Base-by-base conservation (phyloP, 1,140 invertebrate genomes). In the Heliconius nattereri region DNA sequence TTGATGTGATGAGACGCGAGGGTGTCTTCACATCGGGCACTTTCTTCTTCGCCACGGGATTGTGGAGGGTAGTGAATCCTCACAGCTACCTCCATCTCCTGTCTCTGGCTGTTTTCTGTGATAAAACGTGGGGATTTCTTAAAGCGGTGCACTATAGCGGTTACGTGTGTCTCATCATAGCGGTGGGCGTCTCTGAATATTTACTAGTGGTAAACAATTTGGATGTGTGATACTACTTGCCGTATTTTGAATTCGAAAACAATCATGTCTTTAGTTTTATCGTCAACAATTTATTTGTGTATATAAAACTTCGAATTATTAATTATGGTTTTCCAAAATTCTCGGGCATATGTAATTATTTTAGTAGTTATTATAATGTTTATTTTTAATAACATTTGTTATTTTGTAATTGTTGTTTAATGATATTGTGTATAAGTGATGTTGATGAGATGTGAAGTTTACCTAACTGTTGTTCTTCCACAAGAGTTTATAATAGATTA, bases 31-130 rank as follows among this genome's bases (percentile, higher is more conserved):
- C 92, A 83, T 97, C 96, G 3, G 95, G 95, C 0, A 95, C 96
- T 37, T 98, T 98, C 84, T 97, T 97, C 93, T 91, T 96, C 8
- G 95, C 98, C 0, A 95, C 97, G 1, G 96, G 96, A 87, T 87
- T 97, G 66, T 98, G 98, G 98, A 95, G 97, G 79, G 91, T 98
- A 0, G 95, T 97, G 2, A 98, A 98, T 88, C 97, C 97, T 0
- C 97, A 98, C 87, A 97, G 97, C 40, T 94, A 97, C 78, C 91
- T 97, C 23, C 97, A 98, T 90, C 95, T 96, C 78, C 87, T 98
- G 19, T 95, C 98, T 8, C 89, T 98, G 37, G 96, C 97, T 35
- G 96, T 98, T 79, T 98, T 98, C 90, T 96, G 97, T 86, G 97
- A 98, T 95, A 97, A 97, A 85, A 91, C 97, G 3, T 97, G 97